phyloP scores from a whole-genome alignment of 35 echinoderm and acorn worm species.

The Chiridota heheva region DNA sequence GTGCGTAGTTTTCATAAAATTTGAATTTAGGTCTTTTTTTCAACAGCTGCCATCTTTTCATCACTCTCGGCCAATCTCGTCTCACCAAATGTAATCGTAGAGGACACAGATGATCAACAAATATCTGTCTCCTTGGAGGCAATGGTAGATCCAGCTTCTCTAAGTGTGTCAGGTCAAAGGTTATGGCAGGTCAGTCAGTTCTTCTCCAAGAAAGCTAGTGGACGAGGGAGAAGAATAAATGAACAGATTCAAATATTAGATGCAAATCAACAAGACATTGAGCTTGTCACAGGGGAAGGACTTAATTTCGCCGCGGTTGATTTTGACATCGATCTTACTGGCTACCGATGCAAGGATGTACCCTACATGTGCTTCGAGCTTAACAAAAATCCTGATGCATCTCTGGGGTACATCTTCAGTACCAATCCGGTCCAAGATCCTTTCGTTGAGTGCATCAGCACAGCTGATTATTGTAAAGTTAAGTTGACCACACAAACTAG shows the following conservation, averaged over 20 bases:
- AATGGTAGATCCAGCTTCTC: background rate
- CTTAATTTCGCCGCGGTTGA: constrained; percentile 47
- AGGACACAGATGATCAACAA: constrained; percentile 21
- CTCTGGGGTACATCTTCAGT: background rate
- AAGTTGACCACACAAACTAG: no score
- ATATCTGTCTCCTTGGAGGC: constrained; percentile 9
- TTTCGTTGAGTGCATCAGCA: constrained; percentile 10
- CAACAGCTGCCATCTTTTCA: constrained; percentile 27
- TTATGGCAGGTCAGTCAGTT: constrained; percentile 41
- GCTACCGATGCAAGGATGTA: constrained; percentile 57
- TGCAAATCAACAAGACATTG: background rate
- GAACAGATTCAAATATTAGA: constrained; percentile 45
- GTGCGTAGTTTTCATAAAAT: no score
- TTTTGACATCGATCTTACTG: constrained; percentile 69
- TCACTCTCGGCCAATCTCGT: constrained; percentile 19
- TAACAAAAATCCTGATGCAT: background rate
- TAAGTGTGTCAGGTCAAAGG: constrained; percentile 13
- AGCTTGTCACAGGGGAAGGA: constrained; percentile 5
- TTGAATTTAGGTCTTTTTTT: no score
- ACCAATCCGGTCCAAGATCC: constrained; percentile 1
- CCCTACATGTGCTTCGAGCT: constrained; percentile 60
- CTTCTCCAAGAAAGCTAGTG: constrained; percentile 17
- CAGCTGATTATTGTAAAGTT: constrained; percentile 13
- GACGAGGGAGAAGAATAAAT: constrained; percentile 12
- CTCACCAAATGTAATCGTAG: constrained; percentile 23